phyloP scores from a whole-genome alignment of 1,140 invertebrate genomes.

The Chironomus striatipennis region DNA sequence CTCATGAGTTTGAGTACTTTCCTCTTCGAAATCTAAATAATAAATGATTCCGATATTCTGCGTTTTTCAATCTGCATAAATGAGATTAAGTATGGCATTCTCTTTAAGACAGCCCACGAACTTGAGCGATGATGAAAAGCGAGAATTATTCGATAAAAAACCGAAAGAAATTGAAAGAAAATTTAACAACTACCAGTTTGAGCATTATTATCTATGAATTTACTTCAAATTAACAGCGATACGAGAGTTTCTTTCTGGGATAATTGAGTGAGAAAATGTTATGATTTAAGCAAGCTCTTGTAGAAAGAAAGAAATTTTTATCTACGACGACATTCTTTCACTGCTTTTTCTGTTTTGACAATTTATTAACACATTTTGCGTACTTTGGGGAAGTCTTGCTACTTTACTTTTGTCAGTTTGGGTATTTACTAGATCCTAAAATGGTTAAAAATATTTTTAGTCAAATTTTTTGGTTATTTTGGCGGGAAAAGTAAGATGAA shows the following conservation, averaged over 20 bases:
- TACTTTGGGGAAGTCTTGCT: no score
- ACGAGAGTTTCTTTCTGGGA: no score
- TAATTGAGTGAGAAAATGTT: not conserved
- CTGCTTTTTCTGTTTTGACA: not conserved
- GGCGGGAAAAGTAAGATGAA: no score
- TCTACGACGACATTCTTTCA: not conserved
- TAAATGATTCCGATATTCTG: slow-evolving; percentile 18
- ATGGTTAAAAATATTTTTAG: no score
- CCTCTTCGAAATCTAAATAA: slow-evolving; percentile 28
- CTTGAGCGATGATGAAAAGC: not conserved
- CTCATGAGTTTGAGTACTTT: slow-evolving; percentile 29
- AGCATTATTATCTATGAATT: no score
- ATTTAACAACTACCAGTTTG: not conserved
- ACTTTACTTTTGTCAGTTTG: no score
- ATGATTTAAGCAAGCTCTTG: not conserved
- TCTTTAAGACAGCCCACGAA: not conserved
- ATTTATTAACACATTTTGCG: not conserved
- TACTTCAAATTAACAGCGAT: no score
- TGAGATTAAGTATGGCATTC: slow-evolving; percentile 4
- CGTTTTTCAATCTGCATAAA: slow-evolving; percentile 14
- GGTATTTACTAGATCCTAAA: no score
- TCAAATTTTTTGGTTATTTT: no score
- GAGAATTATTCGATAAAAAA: slow-evolving; percentile 27
- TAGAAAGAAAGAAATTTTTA: not conserved
- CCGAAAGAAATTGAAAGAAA: slow-evolving; percentile 34